Base-by-base conservation (phyloP, 1,140 invertebrate genomes). In the Dysdera silvatica region DNA sequence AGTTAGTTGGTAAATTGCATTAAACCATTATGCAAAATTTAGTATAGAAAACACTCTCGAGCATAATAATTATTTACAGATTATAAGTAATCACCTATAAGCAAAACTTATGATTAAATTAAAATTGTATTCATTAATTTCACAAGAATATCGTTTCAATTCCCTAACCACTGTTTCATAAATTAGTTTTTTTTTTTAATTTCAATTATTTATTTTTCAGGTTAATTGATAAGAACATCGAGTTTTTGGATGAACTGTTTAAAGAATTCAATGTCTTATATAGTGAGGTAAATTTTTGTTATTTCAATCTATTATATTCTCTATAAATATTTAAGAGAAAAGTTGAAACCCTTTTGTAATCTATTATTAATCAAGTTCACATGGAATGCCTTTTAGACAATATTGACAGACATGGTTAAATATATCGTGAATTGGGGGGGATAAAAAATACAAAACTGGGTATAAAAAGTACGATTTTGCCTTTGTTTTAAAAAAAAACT, bases 201-300 rank as follows among this genome's bases (percentile, higher is more conserved):
- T 32, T 24, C 24, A 48, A 37, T 1, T 35, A 48, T 56, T 37
- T 31, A 31, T 18, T 55, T 61, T 80, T 89, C 53, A 84, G 85
- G 66, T 73, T 93, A 20, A 88, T 96, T 10, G 93, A 96, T 75
- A 84, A 88, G 67, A 93, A 95, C 74, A 92, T 93, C 55, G 89
- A 94, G 74, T 85, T 85, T 68, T 77, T 97, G 45, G 88, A 95
- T 77, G 80, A 80, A 40, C 74, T 97, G 12, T 94, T 96, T 74
- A 95, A 95, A 80, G 85, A 84, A 48, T 78, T 78, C 61, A 77
- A 79, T 65, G 74, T 79, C n/a, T 53, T 78, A 26, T 64, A 75
- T 32, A 73, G 74, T 66, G 82, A 74, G 66, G 76, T 76, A 69
- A 71, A 71, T 51, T 53, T 55, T 43, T 16, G 10, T 31, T 24